phyloP scores from a whole-genome alignment of 2,888 invertebrate species.

The Erannis defoliaria region DNA sequence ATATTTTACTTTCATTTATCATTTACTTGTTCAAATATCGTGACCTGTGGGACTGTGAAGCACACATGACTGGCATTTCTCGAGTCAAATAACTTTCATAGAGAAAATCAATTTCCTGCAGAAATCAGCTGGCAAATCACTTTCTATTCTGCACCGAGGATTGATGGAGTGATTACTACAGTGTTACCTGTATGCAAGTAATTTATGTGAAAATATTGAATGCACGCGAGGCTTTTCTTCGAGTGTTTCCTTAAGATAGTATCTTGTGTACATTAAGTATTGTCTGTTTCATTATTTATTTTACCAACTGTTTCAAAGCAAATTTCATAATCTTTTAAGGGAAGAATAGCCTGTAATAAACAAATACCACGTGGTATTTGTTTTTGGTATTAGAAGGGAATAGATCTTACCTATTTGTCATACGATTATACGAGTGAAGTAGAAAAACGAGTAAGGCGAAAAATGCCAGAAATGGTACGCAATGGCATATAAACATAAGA shows the following conservation, averaged over 20 bases:
- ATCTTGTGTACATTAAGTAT: too few species aligned
- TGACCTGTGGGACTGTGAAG: conserved; percentile 12
- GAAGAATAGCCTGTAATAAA: too few species aligned
- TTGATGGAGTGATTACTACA: conserved; percentile 41
- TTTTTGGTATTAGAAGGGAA: too few species aligned
- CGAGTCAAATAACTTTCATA: conserved; percentile 44
- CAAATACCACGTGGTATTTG: too few species aligned
- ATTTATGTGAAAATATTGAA: conserved; percentile 41
- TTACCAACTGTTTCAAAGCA: too few species aligned
- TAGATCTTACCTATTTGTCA: too few species aligned
- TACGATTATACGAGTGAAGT: too few species aligned
- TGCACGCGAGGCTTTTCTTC: conserved; percentile 30
- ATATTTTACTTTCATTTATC: conserved; percentile 18
- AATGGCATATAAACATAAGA: too few species aligned
- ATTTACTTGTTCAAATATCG: conserved; percentile 24
- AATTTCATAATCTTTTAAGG: too few species aligned
- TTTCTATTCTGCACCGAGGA: conserved; percentile 50
- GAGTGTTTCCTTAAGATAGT: conserved; percentile 20
- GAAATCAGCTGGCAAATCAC: conserved; percentile 52
- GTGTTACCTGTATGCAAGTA: conserved; percentile 40
- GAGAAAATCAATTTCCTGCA: conserved; percentile 56
- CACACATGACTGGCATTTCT: conserved; percentile 35
- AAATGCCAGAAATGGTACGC: too few species aligned
- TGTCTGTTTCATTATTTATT: neutral
- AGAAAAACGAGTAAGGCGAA: too few species aligned